Evolutionary conservation across 1,140 invertebrate species (phyloP).

Genomic region (Pollicipes pollicipes): DNA sequence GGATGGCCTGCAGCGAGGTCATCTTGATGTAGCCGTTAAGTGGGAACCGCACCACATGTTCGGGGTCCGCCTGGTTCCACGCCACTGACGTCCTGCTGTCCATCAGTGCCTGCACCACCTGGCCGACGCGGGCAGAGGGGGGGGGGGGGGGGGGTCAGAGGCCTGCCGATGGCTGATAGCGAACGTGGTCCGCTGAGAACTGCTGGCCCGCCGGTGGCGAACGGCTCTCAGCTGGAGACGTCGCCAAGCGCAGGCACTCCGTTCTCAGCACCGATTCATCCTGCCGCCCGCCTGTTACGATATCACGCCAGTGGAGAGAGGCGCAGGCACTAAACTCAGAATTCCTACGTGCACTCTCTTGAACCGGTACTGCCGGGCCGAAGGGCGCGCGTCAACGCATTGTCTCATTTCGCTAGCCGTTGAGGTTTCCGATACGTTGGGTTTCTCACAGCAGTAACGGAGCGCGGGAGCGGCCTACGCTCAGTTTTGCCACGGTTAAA

Average conservation of each 20-base stretch:
- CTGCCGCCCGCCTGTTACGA: not conserved
- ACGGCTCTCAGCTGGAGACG: not conserved
- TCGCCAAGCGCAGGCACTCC: not conserved
- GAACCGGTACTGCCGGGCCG: too few species aligned
- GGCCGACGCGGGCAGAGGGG: not conserved
- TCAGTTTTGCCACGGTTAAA: too few species aligned
- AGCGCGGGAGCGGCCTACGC: not conserved
- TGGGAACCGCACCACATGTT: conserved; percentile 73
- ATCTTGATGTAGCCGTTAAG: conserved; percentile 82
- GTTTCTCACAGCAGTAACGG: not conserved
- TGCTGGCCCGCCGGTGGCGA: not conserved
- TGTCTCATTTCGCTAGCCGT: too few species aligned
- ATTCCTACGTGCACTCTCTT: too few species aligned
- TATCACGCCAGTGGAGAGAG: too few species aligned
- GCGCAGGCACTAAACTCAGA: too few species aligned
- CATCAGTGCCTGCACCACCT: conserved; percentile 43
- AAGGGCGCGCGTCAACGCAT: too few species aligned
- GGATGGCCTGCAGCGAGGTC: conserved; percentile 75
- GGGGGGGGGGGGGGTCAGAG: too few species aligned
- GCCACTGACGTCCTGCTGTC: conserved; percentile 58
- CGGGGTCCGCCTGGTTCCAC: conserved; percentile 65
- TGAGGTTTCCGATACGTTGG: not conserved
- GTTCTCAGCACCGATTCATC: not conserved
- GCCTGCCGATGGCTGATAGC: too few species aligned
- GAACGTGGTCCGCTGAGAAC: not conserved